Evolutionary conservation across 2,113 vertebrate species (phyloP).

Genomic region (Gila orcuttii): DNA sequence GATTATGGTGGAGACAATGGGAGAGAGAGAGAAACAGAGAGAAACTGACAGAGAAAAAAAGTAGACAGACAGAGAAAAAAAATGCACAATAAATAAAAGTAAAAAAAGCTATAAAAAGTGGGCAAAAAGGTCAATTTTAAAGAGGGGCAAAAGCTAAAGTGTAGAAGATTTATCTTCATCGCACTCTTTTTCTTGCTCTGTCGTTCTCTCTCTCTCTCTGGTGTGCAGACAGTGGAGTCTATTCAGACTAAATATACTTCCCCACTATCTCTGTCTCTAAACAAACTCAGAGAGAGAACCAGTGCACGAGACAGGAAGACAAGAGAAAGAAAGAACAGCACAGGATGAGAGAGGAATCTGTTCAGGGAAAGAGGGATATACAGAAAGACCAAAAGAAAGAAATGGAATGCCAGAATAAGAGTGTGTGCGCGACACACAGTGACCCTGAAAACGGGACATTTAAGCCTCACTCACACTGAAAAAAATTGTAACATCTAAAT

Average conservation of each 20-base stretch:
- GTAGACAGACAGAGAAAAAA: background rate
- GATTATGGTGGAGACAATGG: constrained; percentile 73
- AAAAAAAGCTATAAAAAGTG: too few relatives aligned
- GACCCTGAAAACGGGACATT: constrained; percentile 12
- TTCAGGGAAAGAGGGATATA: constrained; percentile 23
- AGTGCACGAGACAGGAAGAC: constrained; percentile 24
- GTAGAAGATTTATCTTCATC: background rate
- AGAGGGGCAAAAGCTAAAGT: background rate
- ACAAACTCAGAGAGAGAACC: constrained; percentile 39
- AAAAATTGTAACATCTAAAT: background rate
- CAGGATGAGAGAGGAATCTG: constrained; percentile 26
- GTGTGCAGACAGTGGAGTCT: constrained; percentile 35
- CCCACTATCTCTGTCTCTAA: constrained; percentile 59
- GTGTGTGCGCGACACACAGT: background rate
- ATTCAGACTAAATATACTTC: constrained; percentile 55
- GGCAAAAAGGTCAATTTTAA: background rate
- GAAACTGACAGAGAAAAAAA: background rate
- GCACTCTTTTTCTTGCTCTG: background rate
- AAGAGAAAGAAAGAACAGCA: constrained; percentile 47
- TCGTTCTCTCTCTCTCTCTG: constrained; percentile 27
- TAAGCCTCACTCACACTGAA: background rate
- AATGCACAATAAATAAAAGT: background rate
- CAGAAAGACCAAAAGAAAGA: background rate
- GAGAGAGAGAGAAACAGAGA: constrained; percentile 50
- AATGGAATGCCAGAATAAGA: constrained; percentile 3